phyloP scores from a whole-genome alignment of 2,888 invertebrate genomes.

The Standfussiana lucernea region DNA sequence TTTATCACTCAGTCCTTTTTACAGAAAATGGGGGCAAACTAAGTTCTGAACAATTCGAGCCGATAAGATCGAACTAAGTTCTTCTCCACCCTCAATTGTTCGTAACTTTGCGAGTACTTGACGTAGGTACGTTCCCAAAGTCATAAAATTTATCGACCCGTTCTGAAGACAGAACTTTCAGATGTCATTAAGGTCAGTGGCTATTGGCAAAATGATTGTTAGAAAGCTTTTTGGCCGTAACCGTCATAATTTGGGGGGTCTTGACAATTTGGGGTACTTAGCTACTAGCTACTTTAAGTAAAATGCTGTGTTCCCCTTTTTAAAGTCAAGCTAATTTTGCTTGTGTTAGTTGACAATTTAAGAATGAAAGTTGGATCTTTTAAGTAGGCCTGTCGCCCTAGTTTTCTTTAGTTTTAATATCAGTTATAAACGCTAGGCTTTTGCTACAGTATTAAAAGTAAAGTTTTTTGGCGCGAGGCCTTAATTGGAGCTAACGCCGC shows the following conservation, averaged over 20 bases:
- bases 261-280: slow-evolving; percentile 6
- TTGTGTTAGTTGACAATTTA: slow-evolving; percentile 5
- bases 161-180: slow-evolving; percentile 38
- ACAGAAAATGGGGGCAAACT: slow-evolving; percentile 50
- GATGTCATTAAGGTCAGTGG: slow-evolving; percentile 50
- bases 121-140: slow-evolving; percentile 22
- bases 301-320: background rate
- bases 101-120: slow-evolving; percentile 37
- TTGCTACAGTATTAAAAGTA: background rate
- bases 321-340: background rate
- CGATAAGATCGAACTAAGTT: slow-evolving; percentile 50
- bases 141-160: slow-evolving; percentile 39
- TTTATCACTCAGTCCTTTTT: slow-evolving; percentile 26
- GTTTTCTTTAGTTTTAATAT: slow-evolving; percentile 10
- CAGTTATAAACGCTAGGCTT: background rate
- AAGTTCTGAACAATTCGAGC: slow-evolving; percentile 36
- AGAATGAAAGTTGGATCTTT: background rate
- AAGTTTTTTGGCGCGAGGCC: background rate
- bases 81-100: slow-evolving; percentile 33
- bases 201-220: slow-evolving; percentile 30
- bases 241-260: background rate
- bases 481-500: background rate
- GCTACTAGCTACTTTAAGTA: background rate
- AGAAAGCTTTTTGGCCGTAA: background rate
- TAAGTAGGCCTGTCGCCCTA: background rate